Conservation (phyloP, 2,888 invertebrate species). For the Phlogophora meticulosa region DNA sequence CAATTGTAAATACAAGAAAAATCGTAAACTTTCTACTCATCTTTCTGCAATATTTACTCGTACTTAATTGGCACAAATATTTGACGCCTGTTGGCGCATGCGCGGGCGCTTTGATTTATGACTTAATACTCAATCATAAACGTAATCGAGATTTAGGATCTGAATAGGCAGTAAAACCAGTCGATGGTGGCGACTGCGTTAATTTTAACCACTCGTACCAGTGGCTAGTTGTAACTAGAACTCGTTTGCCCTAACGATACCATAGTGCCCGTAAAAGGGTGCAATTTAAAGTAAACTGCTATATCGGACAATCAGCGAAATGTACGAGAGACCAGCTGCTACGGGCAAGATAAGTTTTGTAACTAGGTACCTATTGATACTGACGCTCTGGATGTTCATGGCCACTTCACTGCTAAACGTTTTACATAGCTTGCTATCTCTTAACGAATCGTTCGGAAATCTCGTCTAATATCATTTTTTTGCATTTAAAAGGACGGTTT, state of each 20-base stretch:
- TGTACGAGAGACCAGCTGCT: conserved; percentile 24
- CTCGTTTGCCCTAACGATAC: conserved; percentile 54
- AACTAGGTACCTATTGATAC: not conserved
- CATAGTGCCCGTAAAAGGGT: conserved; percentile 52
- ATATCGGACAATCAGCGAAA: conserved; percentile 55
- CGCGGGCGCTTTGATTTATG: conserved; percentile 66
- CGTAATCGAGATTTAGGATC: conserved; percentile 54
- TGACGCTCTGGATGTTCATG: not conserved
- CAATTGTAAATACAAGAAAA: conserved; percentile 13
- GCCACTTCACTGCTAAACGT: not conserved
- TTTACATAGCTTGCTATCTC: not conserved
- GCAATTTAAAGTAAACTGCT: conserved; percentile 55
- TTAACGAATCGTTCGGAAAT: not conserved
- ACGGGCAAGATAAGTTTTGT: conserved; percentile 16
- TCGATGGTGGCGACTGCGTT: conserved; percentile 31
- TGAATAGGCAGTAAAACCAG: conserved; percentile 44
- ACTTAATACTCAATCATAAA: conserved; percentile 70
- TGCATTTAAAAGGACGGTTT: no score
- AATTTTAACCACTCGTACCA: conserved; percentile 30
- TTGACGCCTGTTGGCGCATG: conserved; percentile 46
- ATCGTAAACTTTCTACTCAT: conserved; percentile 13
- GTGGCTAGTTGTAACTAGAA: conserved; percentile 49
- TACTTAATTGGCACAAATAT: conserved; percentile 70
- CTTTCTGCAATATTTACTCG: conserved; percentile 35
- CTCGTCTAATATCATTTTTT: no score